Evolutionary conservation across 2,888 invertebrate species (phyloP).

Genomic region (Nomada goodeniana): DNA sequence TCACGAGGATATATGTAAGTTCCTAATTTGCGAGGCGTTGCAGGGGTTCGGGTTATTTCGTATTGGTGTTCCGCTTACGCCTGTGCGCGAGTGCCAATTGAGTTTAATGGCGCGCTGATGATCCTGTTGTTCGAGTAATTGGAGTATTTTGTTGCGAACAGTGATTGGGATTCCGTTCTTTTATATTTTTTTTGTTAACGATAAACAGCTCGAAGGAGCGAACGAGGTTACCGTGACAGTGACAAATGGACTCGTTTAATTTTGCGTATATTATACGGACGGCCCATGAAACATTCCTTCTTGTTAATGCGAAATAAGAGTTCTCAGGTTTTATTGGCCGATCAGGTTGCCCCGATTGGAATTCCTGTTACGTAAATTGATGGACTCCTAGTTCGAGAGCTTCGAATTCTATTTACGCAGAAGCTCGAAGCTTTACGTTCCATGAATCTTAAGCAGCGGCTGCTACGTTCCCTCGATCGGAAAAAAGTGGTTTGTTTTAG

Average conservation of each 20-base stretch:
- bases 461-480: background rate
- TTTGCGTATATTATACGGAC: background rate
- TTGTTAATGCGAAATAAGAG: background rate
- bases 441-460: constrained; percentile 14
- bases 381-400: constrained; percentile 1
- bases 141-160: background rate
- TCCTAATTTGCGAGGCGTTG: too few relatives aligned
- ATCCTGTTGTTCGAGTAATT: constrained; percentile 5
- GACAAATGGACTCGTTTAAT: too few relatives aligned
- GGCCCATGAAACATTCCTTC: background rate
- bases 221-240: background rate
- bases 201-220: background rate
- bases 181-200: background rate
- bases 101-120: constrained; percentile 14
- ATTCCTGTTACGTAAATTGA: background rate
- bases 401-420: constrained; percentile 7
- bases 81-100: background rate
- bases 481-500: background rate
- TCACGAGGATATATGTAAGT: too few relatives aligned
- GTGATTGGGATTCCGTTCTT: background rate
- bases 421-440: constrained; percentile 13
- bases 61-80: background rate
- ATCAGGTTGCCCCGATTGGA: constrained; percentile 1
- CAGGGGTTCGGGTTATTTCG: background rate
- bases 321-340: background rate